Evolutionary conservation across 2,113 vertebrate species (phyloP), one percentile per base, ranked within the genome.

Genomic region (Pandion haliaetus): DNA sequence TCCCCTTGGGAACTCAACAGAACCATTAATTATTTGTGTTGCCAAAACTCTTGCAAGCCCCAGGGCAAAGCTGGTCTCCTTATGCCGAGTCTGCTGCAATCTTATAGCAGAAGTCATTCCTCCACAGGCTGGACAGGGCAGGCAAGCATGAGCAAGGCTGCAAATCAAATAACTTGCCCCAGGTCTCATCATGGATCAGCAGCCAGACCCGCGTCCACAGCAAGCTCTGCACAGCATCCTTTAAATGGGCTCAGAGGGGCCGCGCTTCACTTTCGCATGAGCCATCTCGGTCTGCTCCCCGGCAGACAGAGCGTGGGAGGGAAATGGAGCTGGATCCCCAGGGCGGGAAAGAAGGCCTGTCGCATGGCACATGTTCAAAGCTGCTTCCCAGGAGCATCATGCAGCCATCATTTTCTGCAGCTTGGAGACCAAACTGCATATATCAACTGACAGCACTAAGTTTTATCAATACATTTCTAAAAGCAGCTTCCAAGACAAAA

Each of bases 401-500:
- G 0, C 59, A 55, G 82, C 40, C 13, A 0, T 2, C 44, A 2
- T 28, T 40, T 10, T 6, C 86, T 10, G 14, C 83, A 32, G 81
- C 82, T 91, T 70, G 52, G 63, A 42, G 40, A 92, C 45, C 50
- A 76, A 52, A 42, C 42, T 6, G 59, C 74, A 12, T 1, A 1
- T 6, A 50, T 12, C 28, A 18, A 6, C 74, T 36, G 82, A 44
- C 2, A 0, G 82, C 42, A 45, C 71, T 1, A 49, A 69, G 62
- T 4, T 19, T 58, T 17, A 49, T 3, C 69, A 83, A 16, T 19
- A 28, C 90, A 34, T 90, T 86, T 85, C 50, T 57, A 63, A 93
- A 83, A 81, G 79, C 85, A 52, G 82, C 59, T 95, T 59, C 95
- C 82, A 90, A 88, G 79, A 42, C 67, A 67, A 58, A 95, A 93